Evolutionary conservation across 2,888 invertebrate species (phyloP).

Genomic region (Trissolcus japonicus): DNA sequence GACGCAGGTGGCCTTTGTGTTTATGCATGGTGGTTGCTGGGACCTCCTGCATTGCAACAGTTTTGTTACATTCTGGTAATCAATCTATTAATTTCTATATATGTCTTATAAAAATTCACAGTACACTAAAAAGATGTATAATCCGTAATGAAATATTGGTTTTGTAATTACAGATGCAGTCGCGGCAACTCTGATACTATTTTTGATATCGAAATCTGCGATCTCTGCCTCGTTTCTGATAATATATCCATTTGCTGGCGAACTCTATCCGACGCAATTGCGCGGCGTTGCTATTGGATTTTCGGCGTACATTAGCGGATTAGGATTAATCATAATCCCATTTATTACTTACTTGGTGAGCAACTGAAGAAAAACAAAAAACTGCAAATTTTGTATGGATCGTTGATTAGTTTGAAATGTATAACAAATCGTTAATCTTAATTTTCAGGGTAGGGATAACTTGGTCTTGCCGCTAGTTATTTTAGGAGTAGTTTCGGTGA

Average conservation of each 20-base stretch:
- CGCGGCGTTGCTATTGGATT: slow-evolving; percentile 93
- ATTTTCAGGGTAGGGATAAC: slow-evolving; percentile 87
- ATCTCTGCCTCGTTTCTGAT: slow-evolving; percentile 94
- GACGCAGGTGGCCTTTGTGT: slow-evolving; percentile 91
- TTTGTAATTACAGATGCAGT: slow-evolving; percentile 80
- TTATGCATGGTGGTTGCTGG: slow-evolving; percentile 84
- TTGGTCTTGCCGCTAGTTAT: slow-evolving; percentile 89
- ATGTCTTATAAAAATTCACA: background rate
- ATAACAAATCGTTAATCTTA: background rate
- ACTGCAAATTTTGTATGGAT: no score
- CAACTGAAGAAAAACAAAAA: background rate
- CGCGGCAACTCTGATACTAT: slow-evolving; percentile 84
- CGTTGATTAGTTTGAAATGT: background rate
- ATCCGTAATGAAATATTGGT: background rate
- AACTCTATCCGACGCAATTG: slow-evolving; percentile 92
- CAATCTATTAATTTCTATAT: background rate
- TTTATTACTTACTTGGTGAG: slow-evolving; percentile 91
- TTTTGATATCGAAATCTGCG: slow-evolving; percentile 89
- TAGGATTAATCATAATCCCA: slow-evolving; percentile 92
- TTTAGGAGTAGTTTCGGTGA: slow-evolving; percentile 88
- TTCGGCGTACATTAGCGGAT: slow-evolving; percentile 92
- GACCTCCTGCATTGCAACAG: slow-evolving; percentile 89
- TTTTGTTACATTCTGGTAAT: slow-evolving; percentile 86
- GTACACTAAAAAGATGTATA: background rate
- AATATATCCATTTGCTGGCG: slow-evolving; percentile 94